These are phyloP conservation scores for Clarias laeviceps DNA, from an alignment of 2,797 vertebrate genomes.

Conservation along the genomic window DNA sequence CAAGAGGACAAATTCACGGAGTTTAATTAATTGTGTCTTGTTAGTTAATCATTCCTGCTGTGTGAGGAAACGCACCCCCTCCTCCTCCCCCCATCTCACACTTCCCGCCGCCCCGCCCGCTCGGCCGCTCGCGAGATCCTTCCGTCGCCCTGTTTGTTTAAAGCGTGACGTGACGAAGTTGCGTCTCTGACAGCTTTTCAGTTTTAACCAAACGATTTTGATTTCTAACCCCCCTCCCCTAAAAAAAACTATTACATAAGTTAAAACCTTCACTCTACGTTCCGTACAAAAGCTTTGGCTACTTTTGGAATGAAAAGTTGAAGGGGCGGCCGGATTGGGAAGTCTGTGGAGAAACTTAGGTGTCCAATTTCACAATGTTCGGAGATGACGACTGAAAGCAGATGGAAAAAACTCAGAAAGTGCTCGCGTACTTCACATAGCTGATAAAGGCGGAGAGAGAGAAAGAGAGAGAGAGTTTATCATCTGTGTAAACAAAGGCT, in stretches of 20 bases:
- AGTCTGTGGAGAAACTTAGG: slow-evolving; percentile 64
- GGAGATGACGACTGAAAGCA: slow-evolving; percentile 68
- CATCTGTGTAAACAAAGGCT: slow-evolving; percentile 1
- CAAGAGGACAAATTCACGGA: background rate
- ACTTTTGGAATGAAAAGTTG: slow-evolving; percentile 30
- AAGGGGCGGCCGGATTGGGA: slow-evolving; percentile 52
- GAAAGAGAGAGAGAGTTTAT: slow-evolving; percentile 27
- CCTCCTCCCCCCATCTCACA: slow-evolving; percentile 43
- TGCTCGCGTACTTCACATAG: slow-evolving; percentile 38
- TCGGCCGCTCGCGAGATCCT: slow-evolving; percentile 41
- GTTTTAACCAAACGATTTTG: background rate
- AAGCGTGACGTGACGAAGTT: background rate
- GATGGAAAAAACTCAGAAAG: slow-evolving; percentile 62
- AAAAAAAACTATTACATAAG: background rate
- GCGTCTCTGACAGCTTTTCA: background rate
- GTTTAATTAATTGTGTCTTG: slow-evolving; percentile 37
- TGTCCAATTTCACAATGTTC: slow-evolving; percentile 73
- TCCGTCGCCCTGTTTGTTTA: slow-evolving; percentile 30
- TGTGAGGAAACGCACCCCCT: slow-evolving; percentile 50
- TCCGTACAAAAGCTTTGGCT: background rate
- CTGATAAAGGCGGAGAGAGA: slow-evolving; percentile 36
- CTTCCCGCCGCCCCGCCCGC: slow-evolving; percentile 50
- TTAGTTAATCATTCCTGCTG: slow-evolving; percentile 38
- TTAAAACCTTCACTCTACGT: background rate
- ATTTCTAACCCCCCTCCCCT: background rate